phyloP scores from a whole-genome alignment of 2,113 vertebrate genomes.

The Acanthisitta chloris region DNA sequence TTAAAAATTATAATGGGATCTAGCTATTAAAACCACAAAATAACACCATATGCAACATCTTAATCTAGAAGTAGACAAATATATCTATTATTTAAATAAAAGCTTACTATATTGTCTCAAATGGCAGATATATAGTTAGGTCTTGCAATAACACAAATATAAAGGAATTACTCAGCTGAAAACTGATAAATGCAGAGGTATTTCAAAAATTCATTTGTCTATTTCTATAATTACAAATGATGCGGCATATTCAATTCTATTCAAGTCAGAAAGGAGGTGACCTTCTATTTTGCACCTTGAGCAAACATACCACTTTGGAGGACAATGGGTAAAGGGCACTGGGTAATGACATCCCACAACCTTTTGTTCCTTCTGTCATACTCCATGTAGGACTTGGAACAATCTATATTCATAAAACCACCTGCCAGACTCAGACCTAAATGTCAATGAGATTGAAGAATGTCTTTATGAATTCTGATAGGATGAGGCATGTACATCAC shows the following conservation, averaged over 20 bases:
- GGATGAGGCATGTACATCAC: neutral
- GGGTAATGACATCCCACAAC: neutral
- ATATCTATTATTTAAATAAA: neutral
- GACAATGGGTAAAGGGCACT: neutral
- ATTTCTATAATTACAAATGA: neutral
- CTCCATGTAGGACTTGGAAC: neutral
- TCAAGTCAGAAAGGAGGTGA: neutral
- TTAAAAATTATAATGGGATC: neutral
- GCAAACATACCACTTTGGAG: neutral
- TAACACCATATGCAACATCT: neutral
- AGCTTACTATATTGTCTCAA: neutral
- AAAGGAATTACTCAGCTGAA: neutral
- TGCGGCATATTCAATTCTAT: neutral
- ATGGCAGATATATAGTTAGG: neutral
- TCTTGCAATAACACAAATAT: neutral
- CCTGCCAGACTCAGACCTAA: neutral
- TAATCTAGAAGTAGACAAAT: neutral
- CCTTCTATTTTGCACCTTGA: neutral
- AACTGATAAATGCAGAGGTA: neutral
- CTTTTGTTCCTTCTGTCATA: neutral
- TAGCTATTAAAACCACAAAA: neutral
- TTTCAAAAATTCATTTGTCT: neutral
- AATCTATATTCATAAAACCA: neutral
- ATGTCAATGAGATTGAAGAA: neutral
- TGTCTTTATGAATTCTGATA: neutral